A percentile compares a stretch with the other conserved stretches of the same genome.
Conservation (phyloP, 2,113 vertebrate species). For the Pheucticus melanocephalus region DNA sequence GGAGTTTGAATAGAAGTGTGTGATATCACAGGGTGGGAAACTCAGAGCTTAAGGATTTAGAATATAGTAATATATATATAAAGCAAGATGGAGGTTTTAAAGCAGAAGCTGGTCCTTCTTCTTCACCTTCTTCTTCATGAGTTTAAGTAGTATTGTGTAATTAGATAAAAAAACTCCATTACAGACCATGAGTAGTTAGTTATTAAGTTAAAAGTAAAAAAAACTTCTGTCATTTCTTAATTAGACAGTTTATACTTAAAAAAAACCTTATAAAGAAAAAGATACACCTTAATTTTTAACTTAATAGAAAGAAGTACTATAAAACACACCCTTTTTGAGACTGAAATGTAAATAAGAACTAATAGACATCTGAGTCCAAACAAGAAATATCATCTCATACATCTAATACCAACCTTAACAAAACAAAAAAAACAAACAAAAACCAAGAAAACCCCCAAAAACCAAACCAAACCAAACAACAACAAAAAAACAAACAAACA, state of each 20-base stretch:
- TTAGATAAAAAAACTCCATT: background rate
- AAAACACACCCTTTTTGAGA: background rate
- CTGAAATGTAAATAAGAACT: background rate
- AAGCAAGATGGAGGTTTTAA: background rate
- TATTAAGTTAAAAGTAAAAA: background rate
- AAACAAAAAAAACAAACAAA: background rate
- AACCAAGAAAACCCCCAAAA: too few species aligned
- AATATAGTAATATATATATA: background rate
- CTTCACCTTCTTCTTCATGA: background rate
- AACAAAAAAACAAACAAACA: too few species aligned
- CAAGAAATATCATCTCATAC: background rate
- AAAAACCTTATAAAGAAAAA: background rate
- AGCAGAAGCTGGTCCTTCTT: background rate
- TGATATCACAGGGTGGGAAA: background rate
- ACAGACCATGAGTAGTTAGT: background rate
- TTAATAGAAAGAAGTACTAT: background rate
- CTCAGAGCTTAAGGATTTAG: background rate
- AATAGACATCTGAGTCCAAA: background rate
- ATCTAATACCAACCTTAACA: background rate
- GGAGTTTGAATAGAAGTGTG: background rate
- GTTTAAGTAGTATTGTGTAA: background rate
- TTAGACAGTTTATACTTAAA: background rate
- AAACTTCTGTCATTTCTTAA: background rate
- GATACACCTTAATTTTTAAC: background rate
- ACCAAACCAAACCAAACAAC: too few species aligned